Evolutionary conservation across 2,888 invertebrate species (phyloP).

Genomic region (Dryobotodes eremita): DNA sequence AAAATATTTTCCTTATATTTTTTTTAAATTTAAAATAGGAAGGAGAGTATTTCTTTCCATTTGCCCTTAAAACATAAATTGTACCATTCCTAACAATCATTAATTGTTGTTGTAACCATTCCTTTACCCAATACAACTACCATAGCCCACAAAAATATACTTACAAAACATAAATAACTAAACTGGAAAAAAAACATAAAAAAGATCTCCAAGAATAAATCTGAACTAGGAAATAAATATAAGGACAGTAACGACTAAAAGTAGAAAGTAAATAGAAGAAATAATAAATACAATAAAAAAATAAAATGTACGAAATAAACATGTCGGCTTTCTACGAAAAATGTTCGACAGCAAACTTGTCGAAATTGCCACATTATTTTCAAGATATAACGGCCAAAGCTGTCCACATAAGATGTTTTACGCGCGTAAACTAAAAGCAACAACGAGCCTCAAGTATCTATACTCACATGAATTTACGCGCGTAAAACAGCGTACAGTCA

Average conservation of each 20-base stretch:
- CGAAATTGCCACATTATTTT: not conserved
- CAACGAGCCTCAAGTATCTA: too few species aligned
- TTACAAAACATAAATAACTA: slow-evolving; percentile 18
- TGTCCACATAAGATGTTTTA: too few species aligned
- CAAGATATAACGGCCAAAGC: too few species aligned
- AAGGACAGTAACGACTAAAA: not conserved
- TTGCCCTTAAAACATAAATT: not conserved
- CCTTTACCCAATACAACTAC: not conserved
- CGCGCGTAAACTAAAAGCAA: too few species aligned
- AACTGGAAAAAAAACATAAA: not conserved
- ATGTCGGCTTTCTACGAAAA: not conserved
- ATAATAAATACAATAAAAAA: not conserved
- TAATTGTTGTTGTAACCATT: not conserved
- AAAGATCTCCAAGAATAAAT: not conserved
- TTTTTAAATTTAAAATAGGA: not conserved
- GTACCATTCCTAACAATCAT: too few species aligned
- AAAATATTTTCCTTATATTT: not conserved
- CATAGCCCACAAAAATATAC: not conserved
- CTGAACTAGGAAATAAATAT: not conserved
- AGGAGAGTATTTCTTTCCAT: not conserved
- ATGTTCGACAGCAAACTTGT: not conserved
- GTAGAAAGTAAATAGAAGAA: not conserved
- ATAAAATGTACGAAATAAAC: not conserved
- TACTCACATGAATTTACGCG: too few species aligned
- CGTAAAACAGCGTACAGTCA: too few species aligned